Conservation (phyloP, 1,140 invertebrate species). For the Cecropterus lyciades region DNA sequence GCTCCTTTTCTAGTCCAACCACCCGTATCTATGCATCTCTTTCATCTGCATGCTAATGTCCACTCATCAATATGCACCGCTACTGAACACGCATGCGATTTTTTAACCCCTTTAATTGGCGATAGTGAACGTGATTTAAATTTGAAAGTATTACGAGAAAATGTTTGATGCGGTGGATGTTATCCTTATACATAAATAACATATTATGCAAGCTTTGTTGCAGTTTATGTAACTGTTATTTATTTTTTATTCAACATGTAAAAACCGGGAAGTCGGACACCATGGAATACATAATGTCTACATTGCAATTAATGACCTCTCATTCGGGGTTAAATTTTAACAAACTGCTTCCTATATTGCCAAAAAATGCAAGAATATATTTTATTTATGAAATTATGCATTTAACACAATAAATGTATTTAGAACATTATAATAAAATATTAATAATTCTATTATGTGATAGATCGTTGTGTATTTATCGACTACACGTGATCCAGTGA, state of each 20-base stretch:
- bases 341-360: neutral
- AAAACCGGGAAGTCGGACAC: neutral
- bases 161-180: neutral
- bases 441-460: too few relatives aligned
- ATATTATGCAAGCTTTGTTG: neutral
- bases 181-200: neutral
- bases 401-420: too few relatives aligned
- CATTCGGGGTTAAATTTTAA: neutral
- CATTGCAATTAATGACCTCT: neutral
- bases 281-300: neutral
- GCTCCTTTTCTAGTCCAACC: slow-evolving; percentile 38
- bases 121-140: slow-evolving; percentile 30
- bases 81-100: slow-evolving; percentile 32
- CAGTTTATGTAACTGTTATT: slow-evolving; percentile 1
- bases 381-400: too few relatives aligned
- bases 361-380: too few relatives aligned
- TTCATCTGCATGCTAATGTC: slow-evolving; percentile 39
- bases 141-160: slow-evolving; percentile 8
- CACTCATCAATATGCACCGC: slow-evolving; percentile 39
- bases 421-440: too few relatives aligned
- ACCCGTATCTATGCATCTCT: slow-evolving; percentile 34
- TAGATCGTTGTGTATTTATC: too few relatives aligned
- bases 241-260: neutral
- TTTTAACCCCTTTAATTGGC: slow-evolving; percentile 35
- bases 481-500: too few relatives aligned